A percentile compares a stretch with the other conserved stretches of the same genome.
phyloP scores from a whole-genome alignment of 1,140 invertebrate species.

The Bombus waltoni region DNA sequence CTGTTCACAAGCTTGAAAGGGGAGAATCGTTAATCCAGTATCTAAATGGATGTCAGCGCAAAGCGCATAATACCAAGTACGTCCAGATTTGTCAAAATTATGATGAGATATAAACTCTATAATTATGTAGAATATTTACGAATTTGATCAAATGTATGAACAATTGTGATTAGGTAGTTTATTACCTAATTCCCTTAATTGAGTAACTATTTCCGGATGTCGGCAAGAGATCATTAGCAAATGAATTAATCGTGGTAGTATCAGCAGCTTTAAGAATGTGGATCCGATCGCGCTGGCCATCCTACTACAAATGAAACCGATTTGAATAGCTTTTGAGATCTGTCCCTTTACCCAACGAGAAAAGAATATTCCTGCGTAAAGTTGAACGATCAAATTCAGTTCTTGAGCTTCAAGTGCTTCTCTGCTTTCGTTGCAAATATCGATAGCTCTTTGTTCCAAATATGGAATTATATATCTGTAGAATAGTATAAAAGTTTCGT shows the following conservation, averaged over 20 bases:
- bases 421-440: slow-evolving; percentile 74
- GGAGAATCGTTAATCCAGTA: slow-evolving; percentile 78
- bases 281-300: slow-evolving; percentile 77
- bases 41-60: slow-evolving; percentile 82
- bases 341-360: slow-evolving; percentile 80
- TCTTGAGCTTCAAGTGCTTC: slow-evolving; percentile 79
- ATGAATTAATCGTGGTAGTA: slow-evolving; percentile 79
- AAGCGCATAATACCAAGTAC: slow-evolving; percentile 82
- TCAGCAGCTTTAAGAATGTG: slow-evolving; percentile 69
- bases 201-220: slow-evolving; percentile 73
- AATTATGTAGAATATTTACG: neutral
- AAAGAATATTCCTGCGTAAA: slow-evolving; percentile 82
- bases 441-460: slow-evolving; percentile 72
- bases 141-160: neutral
- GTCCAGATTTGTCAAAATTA: slow-evolving; percentile 80
- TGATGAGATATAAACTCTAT: slow-evolving; percentile 76
- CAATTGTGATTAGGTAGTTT: neutral
- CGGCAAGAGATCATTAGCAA: slow-evolving; percentile 76
- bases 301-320: slow-evolving; percentile 79
- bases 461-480: slow-evolving; percentile 61
- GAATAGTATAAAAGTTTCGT: no score
- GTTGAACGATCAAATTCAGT: slow-evolving; percentile 77
- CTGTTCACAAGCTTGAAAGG: slow-evolving; percentile 74
- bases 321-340: slow-evolving; percentile 71
- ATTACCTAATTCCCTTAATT: slow-evolving; percentile 79